Evolutionary conservation across 2,888 invertebrate genomes (phyloP), one percentile per base, ranked within the genome.

Genomic region (Ischnus inquisitorius): DNA sequence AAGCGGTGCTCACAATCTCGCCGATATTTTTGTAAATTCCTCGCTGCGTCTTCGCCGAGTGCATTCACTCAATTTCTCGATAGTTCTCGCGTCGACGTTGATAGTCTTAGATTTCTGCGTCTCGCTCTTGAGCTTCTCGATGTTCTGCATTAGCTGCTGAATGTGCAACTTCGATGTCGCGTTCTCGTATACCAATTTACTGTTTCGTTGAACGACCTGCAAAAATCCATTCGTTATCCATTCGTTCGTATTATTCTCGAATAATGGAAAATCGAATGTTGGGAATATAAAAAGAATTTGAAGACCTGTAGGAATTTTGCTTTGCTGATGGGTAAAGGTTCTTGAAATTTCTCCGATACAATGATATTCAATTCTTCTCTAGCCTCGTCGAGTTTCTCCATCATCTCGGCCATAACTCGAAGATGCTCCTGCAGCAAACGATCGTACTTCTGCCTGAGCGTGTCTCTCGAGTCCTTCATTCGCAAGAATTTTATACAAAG

Each of bases 351-450:
- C 6, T 89, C 89, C 0, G 91, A 90, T 3, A 91, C 88, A 19
- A 91, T 90, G 4, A 89, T 86, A 19, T 91, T 91, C 1, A 91
- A 78, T 78, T 91, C 91, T 34, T 89, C 90, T 22, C 90, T 85
- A 1, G 89, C 91, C 57, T 91, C 91, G 65, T 91, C 91, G 4
- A 91, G 77, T 74, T 91, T 91, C 28, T 91, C 89, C 91, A 91
- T 90, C 90, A 90, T 91, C 39, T 91, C 91, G 0, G 90, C 85
- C 88, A 91, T 91, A n/a, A 91, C 88, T 74, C 87, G 87, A 22
- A 91, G 78, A 85, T 91, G 90, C 51, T 91, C 90, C 4, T 84
- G 85, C 43, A 87, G 76, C 60, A 91, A 78, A 28, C 88, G 87
- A 82, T 91, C 89, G 12, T 90, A 77, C 68, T 91, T 91, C 16